phyloP scores from a whole-genome alignment of 2,797 vertebrate species.

The Merluccius polli region DNA sequence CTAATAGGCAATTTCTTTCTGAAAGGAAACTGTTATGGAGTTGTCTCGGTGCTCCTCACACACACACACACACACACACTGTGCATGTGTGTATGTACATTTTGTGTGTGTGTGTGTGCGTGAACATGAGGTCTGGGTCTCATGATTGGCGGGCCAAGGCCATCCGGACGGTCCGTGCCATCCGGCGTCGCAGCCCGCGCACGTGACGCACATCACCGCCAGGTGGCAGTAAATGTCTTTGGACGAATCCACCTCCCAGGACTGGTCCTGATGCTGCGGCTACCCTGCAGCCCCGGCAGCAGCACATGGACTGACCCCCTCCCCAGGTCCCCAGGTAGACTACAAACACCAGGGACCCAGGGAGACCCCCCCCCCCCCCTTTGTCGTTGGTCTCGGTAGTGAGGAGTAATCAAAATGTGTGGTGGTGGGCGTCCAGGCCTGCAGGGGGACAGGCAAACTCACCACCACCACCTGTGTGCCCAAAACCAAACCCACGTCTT shows the following conservation, averaged over 20 bases:
- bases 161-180: too few relatives aligned
- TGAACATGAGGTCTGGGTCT: background rate
- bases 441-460: background rate
- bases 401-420: too few relatives aligned
- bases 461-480: background rate
- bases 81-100: too few relatives aligned
- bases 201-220: background rate
- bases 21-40: background rate
- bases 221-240: constrained; percentile 1
- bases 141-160: background rate
- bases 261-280: background rate
- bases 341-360: background rate
- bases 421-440: too few relatives aligned
- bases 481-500: background rate
- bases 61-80: background rate
- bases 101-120: too few relatives aligned
- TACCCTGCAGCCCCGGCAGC: background rate
- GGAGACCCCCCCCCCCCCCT: background rate
- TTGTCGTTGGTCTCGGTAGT: background rate
- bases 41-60: background rate
- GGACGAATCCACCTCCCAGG: background rate
- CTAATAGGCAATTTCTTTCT: background rate
- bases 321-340: background rate
- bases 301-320: background rate
- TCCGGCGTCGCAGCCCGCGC: too few relatives aligned